A percentile compares a stretch with the other conserved stretches of the same genome.
phyloP scores from a whole-genome alignment of 1,140 invertebrate genomes.

The Caenorhabditis briggsae region DNA sequence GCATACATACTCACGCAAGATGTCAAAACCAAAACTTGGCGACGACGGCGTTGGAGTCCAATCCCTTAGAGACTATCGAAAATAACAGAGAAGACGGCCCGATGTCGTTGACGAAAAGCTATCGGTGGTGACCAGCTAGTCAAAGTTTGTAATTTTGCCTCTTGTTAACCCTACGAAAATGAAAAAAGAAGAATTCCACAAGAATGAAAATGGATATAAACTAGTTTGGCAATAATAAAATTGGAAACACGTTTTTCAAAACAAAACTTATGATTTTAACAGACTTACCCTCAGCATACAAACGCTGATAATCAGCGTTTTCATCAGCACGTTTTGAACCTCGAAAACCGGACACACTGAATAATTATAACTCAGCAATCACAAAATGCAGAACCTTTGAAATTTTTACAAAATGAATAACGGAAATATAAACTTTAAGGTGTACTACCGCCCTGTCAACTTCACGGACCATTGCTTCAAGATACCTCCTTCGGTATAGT shows the following conservation, averaged over 20 bases:
- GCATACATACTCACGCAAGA: not conserved
- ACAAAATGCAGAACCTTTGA: too few species aligned
- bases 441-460: conserved; percentile 75
- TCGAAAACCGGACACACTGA: too few species aligned
- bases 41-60: conserved; percentile 33
- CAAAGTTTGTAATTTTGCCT: conserved; percentile 36
- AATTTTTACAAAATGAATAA: not conserved
- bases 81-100: conserved; percentile 39
- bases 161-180: not conserved
- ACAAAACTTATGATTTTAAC: not conserved
- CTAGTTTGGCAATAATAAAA: not conserved
- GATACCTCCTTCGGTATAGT: conserved; percentile 57
- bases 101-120: conserved; percentile 18
- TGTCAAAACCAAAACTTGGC: conserved; percentile 52
- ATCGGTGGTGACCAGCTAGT: conserved; percentile 17
- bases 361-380: too few species aligned
- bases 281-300: not conserved
- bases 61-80: conserved; percentile 48
- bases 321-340: too few species aligned
- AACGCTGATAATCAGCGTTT: too few species aligned
- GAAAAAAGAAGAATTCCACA: not conserved
- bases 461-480: conserved; percentile 75
- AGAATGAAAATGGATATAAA: not conserved
- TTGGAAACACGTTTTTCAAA: not conserved
- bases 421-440: conserved; percentile 65